These are phyloP conservation scores for Pantherophis alleghaniensis DNA, from an alignment of 2,797 vertebrate species.

Conservation along the genomic window DNA sequence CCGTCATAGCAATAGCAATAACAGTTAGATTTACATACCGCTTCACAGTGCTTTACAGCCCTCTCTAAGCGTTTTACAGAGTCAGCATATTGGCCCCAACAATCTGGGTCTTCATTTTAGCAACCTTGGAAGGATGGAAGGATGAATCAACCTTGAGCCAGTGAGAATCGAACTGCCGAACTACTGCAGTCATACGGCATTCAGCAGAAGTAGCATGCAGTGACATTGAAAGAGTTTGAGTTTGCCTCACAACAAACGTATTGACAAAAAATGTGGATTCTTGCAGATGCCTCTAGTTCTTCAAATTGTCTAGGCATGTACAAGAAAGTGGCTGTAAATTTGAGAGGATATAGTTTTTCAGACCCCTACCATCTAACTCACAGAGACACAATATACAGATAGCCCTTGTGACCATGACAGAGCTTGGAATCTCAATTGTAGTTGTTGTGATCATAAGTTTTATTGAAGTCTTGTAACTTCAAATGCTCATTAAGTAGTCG, in stretches of 20 bases:
- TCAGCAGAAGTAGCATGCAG: too few relatives aligned
- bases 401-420: not conserved
- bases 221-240: not conserved
- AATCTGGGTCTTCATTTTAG: too few relatives aligned
- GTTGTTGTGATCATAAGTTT: not conserved
- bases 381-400: not conserved
- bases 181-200: too few relatives aligned
- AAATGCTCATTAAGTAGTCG: not conserved
- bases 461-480: not conserved
- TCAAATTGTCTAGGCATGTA: not conserved
- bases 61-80: too few relatives aligned
- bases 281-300: not conserved
- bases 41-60: too few relatives aligned
- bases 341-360: not conserved
- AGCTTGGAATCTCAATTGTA: not conserved
- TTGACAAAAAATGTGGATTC: not conserved
- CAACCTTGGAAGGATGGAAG: too few relatives aligned
- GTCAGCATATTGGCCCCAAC: too few relatives aligned
- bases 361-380: not conserved
- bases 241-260: not conserved
- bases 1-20: too few relatives aligned
- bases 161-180: too few relatives aligned
- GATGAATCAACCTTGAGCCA: too few relatives aligned
- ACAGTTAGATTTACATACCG: too few relatives aligned
- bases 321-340: not conserved